A percentile compares a stretch with the other conserved stretches of the same genome.
Evolutionary conservation across 1,140 invertebrate species (phyloP).

Genomic region (Anastatus disparis): DNA sequence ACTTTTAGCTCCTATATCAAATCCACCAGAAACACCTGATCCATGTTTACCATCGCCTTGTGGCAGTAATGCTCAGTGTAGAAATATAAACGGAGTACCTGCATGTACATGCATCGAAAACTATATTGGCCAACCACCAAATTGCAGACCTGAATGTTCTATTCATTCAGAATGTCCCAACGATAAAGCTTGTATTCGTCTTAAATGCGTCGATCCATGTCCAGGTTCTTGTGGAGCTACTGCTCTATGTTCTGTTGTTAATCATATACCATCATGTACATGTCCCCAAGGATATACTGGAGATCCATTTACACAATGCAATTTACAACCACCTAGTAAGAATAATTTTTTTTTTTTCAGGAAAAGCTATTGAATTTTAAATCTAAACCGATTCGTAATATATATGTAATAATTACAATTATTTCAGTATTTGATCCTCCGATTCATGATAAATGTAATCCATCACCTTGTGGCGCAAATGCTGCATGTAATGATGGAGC

Average conservation of each 20-base stretch:
- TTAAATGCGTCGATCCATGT: constrained; percentile 70
- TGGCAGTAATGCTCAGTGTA: constrained; percentile 65
- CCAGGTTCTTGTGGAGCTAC: constrained; percentile 69
- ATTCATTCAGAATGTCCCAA: constrained; percentile 65
- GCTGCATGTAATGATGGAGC: constrained; percentile 69
- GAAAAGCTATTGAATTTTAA: too few species aligned
- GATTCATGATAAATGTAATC: constrained; percentile 70
- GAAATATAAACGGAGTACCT: constrained; percentile 50
- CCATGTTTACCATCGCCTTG: constrained; percentile 69
- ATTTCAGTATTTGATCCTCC: constrained; percentile 53
- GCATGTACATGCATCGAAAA: constrained; percentile 58
- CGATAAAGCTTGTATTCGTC: constrained; percentile 66
- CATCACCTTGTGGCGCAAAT: constrained; percentile 76
- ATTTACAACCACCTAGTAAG: constrained; percentile 52
- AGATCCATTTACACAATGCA: constrained; percentile 67
- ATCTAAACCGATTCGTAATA: not conserved
- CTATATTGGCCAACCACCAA: constrained; percentile 65
- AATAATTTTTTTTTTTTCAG: constrained; percentile 42
- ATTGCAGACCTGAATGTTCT: constrained; percentile 67
- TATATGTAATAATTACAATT: constrained; percentile 10
- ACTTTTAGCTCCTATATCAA: constrained; percentile 33
- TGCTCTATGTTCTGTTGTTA: constrained; percentile 67
- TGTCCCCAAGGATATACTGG: constrained; percentile 69
- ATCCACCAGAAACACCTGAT: constrained; percentile 44
- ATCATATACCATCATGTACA: constrained; percentile 70